Evolutionary conservation across 2,113 vertebrate genomes (phyloP).

Genomic region (Sterna hirundo): DNA sequence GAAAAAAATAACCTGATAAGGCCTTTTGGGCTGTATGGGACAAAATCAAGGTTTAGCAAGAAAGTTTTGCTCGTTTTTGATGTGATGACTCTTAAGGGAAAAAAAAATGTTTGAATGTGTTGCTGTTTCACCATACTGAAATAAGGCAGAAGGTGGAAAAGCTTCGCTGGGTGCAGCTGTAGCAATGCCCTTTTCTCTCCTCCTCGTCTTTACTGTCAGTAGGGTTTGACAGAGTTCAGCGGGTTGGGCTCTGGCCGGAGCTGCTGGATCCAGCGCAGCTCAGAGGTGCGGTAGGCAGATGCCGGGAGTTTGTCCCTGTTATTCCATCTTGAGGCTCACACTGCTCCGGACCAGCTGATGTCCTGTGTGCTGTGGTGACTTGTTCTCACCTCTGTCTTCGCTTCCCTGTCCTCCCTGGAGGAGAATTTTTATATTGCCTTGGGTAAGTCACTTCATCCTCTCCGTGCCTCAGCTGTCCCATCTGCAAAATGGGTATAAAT

Average conservation of each 20-base stretch:
- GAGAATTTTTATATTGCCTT: neutral
- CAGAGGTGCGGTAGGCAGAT: neutral
- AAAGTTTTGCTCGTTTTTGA: neutral
- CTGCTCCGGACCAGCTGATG: neutral
- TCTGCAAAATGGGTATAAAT: neutral
- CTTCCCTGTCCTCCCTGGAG: neutral
- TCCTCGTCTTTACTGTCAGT: neutral
- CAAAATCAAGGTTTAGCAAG: neutral
- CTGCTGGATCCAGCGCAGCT: neutral
- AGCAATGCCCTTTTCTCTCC: neutral
- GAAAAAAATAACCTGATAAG: too few species aligned
- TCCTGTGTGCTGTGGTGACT: neutral
- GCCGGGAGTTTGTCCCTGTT: neutral
- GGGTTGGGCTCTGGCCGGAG: neutral
- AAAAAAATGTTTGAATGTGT: too few species aligned
- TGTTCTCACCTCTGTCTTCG: neutral
- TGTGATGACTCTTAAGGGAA: neutral
- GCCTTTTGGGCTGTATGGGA: neutral
- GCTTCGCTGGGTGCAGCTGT: neutral
- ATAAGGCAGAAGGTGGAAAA: neutral
- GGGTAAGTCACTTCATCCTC: neutral
- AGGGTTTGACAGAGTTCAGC: neutral
- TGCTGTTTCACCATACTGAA: neutral
- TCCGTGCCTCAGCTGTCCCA: neutral
- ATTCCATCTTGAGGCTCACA: fast-evolving